phyloP scores from a whole-genome alignment of 2,888 invertebrate species.

The Mimumesa dahlbomi region DNA sequence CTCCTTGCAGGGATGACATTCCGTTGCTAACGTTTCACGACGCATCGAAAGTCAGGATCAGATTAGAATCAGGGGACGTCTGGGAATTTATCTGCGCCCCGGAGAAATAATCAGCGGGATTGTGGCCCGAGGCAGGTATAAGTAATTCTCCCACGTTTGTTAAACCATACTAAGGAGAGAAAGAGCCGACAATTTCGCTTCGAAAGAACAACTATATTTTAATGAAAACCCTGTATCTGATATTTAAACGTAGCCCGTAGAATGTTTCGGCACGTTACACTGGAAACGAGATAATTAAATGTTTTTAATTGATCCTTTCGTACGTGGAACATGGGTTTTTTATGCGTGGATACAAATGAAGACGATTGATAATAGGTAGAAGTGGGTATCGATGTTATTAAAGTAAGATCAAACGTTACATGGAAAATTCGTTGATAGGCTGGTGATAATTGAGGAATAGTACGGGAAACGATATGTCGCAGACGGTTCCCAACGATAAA shows the following conservation, averaged over 20 bases:
- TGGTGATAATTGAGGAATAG: too few species aligned
- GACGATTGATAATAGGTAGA: too few species aligned
- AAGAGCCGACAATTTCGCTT: slow-evolving; percentile 11
- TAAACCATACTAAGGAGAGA: slow-evolving; percentile 14
- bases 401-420: too few species aligned
- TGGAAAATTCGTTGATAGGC: too few species aligned
- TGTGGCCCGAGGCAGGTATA: slow-evolving; percentile 67
- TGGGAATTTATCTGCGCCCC: slow-evolving; percentile 75
- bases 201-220: slow-evolving; percentile 47
- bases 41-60: slow-evolving; percentile 74
- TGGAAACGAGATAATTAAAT: slow-evolving; percentile 15
- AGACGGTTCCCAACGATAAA: background rate
- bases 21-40: slow-evolving; percentile 70
- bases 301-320: background rate
- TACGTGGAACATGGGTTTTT: background rate
- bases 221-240: slow-evolving; percentile 23
- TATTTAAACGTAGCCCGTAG: slow-evolving; percentile 6
- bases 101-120: slow-evolving; percentile 75
- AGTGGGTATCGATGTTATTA: too few species aligned
- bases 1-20: slow-evolving; percentile 67
- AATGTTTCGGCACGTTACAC: slow-evolving; percentile 38
- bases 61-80: slow-evolving; percentile 77
- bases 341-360: too few species aligned
- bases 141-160: slow-evolving; percentile 54
- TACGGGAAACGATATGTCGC: too few species aligned